A percentile compares a stretch with the other conserved stretches of the same genome.
phyloP scores from a whole-genome alignment of 2,888 invertebrate species.

The Cyclophora albipunctata region DNA sequence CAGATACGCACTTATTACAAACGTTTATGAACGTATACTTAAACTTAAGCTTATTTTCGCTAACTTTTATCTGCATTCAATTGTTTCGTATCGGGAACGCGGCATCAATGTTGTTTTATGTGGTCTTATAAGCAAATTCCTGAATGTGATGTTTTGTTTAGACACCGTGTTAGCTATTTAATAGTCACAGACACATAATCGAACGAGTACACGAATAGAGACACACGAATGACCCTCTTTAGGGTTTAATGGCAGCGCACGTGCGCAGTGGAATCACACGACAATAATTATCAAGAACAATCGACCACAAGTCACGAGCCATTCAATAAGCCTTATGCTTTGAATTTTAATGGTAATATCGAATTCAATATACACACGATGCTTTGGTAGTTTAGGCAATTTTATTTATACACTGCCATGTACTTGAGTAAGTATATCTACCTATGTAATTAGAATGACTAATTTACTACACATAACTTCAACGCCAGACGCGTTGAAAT shows the following conservation, averaged over 20 bases:
- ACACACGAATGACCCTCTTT: slow-evolving; percentile 59
- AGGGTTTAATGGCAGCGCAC: slow-evolving; percentile 48
- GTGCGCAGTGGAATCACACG: slow-evolving; percentile 55
- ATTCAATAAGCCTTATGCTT: slow-evolving; percentile 42
- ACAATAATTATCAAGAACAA: slow-evolving; percentile 56
- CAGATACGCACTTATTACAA: slow-evolving; percentile 54
- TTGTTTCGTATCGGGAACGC: slow-evolving; percentile 6
- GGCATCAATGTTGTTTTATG: too few relatives aligned
- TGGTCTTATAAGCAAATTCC: too few relatives aligned
- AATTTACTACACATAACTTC: too few relatives aligned
- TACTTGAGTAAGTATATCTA: too few relatives aligned
- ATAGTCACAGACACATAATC: too few relatives aligned
- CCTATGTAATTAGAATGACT: too few relatives aligned
- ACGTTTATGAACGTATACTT: slow-evolving; percentile 55
- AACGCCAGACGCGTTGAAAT: too few relatives aligned
- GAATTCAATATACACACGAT: too few relatives aligned
- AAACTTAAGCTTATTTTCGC: slow-evolving; percentile 59
- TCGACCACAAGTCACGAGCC: slow-evolving; percentile 60
- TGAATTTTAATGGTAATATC: slow-evolving; percentile 56
- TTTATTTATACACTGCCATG: too few relatives aligned
- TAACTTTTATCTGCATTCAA: slow-evolving; percentile 51
- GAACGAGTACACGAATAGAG: slow-evolving; percentile 27
- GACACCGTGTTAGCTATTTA: too few relatives aligned
- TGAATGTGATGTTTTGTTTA: too few relatives aligned
- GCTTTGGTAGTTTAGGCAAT: too few relatives aligned